These are phyloP conservation scores for Benitochromis conjunctus DNA, from an alignment of 2,113 vertebrate genomes.

Conservation along the genomic window DNA sequence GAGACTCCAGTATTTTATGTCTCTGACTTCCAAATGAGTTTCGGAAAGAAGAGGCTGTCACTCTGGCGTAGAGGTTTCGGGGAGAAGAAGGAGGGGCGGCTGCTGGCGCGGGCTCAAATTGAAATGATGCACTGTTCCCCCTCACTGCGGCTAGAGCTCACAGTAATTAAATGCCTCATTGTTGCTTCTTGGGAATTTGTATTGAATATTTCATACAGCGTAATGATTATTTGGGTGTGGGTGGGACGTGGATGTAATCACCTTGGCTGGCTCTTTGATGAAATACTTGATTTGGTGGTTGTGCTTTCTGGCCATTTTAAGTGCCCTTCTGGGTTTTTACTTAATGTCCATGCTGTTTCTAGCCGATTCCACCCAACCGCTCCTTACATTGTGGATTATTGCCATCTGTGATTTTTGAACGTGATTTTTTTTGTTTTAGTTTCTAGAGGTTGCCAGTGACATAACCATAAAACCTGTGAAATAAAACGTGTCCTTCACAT, in stretches of 20 bases:
- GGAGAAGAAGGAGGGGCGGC: conserved; percentile 15
- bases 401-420: neutral
- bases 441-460: neutral
- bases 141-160: conserved; percentile 63
- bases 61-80: conserved; percentile 54
- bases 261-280: conserved; percentile 69
- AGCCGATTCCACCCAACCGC: neutral
- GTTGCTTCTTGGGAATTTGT: conserved; percentile 77
- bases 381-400: neutral
- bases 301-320: conserved; percentile 24
- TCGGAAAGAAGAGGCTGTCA: conserved; percentile 62
- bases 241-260: conserved; percentile 69
- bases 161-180: conserved; percentile 79
- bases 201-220: conserved; percentile 70
- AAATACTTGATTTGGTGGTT: conserved; percentile 58
- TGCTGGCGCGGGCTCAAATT: conserved; percentile 70
- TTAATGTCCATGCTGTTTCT: conserved; percentile 1
- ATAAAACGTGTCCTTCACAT: conserved; percentile 26
- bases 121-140: conserved; percentile 74
- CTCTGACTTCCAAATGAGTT: conserved; percentile 72
- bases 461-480: neutral
- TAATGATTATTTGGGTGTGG: conserved; percentile 78
- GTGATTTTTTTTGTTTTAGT: neutral
- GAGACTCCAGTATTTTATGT: conserved; percentile 68
- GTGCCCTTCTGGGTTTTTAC: conserved; percentile 42